Evolutionary conservation across 2,888 invertebrate species (phyloP), one percentile per base, ranked within the genome.

Genomic region (Drosophila crucigera): DNA sequence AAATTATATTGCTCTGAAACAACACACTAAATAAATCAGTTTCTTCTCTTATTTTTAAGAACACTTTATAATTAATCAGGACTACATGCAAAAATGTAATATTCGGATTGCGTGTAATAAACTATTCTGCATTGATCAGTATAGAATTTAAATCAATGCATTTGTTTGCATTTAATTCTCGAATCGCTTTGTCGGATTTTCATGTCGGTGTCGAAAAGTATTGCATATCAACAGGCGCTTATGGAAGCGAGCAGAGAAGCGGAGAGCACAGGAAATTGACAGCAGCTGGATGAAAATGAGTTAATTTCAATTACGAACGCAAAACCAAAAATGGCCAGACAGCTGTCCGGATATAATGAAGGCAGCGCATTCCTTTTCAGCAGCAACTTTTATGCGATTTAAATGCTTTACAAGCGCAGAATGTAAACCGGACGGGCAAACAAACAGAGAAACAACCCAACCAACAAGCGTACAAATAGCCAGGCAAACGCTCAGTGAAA

Each of bases 291-390:
- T 64, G 50, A 64, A 73, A 61, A 71, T 65, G 58, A 78, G 59
- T 84, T 89, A 75, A 84, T 79, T 87, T 84, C 75, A 86, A 87
- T 89, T 78, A 72, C 68, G 52, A 59, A 53, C 59, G 25, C 52
- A 37, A 63, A 63, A 35, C 25, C 63, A 5, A 56, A 56, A 56
- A 28, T 43, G 16, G 28, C 43, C 28, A 55, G 58, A 35, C 58
- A 47, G 43, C 28, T 70, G 75, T 71, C 66, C 68, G 69, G 58
- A 56, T 66, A 56, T 71, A 65, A 73, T 53, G 43, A 39, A 25
- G 37, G 58, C 16, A 37, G 35, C 50, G 19, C 25, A 31, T 41
- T 71, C 41, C 59, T n/a, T 70, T 59, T 70, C 35, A 70, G 61
- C 64, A 47, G 47, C 76, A 66, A 65, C 62, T 69, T 83, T 68